Evolutionary conservation across 2,797 vertebrate species (phyloP).

Genomic region (Fundulus diaphanus): DNA sequence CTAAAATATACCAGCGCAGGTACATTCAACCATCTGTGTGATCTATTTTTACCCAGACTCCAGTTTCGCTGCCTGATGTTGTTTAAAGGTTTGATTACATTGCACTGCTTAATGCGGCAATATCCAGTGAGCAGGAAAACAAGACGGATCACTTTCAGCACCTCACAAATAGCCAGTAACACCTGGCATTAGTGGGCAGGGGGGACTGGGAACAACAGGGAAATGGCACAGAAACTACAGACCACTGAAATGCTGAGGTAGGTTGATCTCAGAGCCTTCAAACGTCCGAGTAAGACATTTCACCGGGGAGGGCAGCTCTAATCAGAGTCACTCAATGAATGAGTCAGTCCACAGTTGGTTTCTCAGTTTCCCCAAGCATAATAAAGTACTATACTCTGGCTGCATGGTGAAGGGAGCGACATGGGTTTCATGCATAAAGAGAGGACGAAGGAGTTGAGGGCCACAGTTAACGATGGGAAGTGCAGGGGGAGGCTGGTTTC

Average conservation of each 20-base stretch:
- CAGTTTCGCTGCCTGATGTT: slow-evolving; percentile 4
- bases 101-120: slow-evolving; percentile 22
- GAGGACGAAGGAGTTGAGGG: slow-evolving; percentile 56
- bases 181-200: slow-evolving; percentile 19
- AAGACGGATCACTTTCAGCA: slow-evolving; percentile 28
- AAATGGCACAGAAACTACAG: slow-evolving; percentile 26
- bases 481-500: slow-evolving; percentile 34
- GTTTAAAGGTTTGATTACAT: slow-evolving; percentile 37
- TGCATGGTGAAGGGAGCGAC: slow-evolving; percentile 40
- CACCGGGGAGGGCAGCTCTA: slow-evolving; percentile 51
- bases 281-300: slow-evolving; percentile 59
- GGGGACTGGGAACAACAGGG: slow-evolving; percentile 19
- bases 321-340: slow-evolving; percentile 53
- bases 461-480: slow-evolving; percentile 45
- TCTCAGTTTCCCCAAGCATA: slow-evolving; percentile 40
- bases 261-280: slow-evolving; percentile 34
- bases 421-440: slow-evolving; percentile 57
- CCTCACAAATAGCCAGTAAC: slow-evolving; percentile 27
- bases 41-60: neutral
- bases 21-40: neutral
- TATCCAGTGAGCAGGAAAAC: slow-evolving; percentile 38
- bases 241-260: slow-evolving; percentile 35
- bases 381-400: slow-evolving; percentile 48
- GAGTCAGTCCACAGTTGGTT: slow-evolving; percentile 56
- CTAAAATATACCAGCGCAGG: neutral